phyloP scores from a whole-genome alignment of 2,113 vertebrate genomes.

The Ciconia boyciana region DNA sequence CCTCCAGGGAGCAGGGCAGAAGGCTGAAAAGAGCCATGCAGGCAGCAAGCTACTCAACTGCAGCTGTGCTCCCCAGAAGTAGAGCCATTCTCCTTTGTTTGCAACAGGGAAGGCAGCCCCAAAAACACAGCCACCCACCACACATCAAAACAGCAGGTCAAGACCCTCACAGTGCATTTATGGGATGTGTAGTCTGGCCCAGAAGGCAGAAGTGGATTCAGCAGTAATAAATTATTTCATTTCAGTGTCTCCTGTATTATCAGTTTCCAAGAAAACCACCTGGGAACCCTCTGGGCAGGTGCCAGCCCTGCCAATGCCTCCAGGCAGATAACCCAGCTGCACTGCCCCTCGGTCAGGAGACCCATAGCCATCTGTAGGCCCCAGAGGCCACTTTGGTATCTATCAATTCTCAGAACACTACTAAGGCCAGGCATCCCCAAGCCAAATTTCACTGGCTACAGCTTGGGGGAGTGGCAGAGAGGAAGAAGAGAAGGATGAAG shows the following conservation, averaged over 20 bases:
- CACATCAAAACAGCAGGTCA: not conserved
- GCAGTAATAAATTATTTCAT: not conserved
- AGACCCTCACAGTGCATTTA: not conserved
- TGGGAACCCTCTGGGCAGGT: not conserved
- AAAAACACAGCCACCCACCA: not conserved
- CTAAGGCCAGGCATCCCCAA: not conserved
- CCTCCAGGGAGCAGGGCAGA: not conserved
- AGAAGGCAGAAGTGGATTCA: not conserved
- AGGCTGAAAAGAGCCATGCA: not conserved
- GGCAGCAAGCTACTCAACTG: not conserved
- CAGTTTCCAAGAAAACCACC: not conserved
- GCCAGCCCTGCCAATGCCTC: not conserved
- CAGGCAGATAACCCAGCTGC: not conserved
- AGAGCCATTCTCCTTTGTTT: not conserved
- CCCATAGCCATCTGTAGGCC: not conserved
- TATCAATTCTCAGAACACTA: not conserved
- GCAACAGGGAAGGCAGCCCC: not conserved
- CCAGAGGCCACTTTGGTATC: not conserved
- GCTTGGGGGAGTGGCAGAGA: not conserved
- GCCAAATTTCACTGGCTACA: not conserved
- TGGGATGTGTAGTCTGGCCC: not conserved
- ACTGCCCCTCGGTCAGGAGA: not conserved
- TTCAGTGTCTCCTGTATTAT: not conserved
- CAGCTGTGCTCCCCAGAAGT: not conserved
- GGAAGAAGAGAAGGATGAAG: not conserved